Conservation (phyloP, 2,797 vertebrate genomes). For the Gallirallus australis region DNA sequence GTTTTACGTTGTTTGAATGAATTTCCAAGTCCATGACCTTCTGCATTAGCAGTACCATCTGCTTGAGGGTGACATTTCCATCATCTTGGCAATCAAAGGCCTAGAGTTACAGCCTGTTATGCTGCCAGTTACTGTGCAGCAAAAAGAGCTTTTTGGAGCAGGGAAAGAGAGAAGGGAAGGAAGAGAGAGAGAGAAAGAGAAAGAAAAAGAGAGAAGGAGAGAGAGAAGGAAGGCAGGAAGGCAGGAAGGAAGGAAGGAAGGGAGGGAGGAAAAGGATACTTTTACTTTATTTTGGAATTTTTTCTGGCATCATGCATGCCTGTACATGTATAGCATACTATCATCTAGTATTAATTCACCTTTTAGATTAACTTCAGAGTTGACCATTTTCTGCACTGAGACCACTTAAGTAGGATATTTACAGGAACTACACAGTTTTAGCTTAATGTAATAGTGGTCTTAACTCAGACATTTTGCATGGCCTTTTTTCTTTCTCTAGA, state of each 20-base stretch:
- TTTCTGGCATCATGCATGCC: background rate
- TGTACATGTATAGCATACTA: background rate
- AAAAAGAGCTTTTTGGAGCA: background rate
- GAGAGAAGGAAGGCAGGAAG: no score
- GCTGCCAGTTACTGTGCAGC: background rate
- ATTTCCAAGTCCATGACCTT: slow-evolving; percentile 46
- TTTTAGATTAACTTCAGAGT: background rate
- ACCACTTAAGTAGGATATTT: background rate
- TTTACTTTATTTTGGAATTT: background rate
- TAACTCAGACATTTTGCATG: background rate
- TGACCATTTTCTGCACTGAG: background rate
- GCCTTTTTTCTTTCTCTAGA: background rate
- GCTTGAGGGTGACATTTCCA: slow-evolving; percentile 55
- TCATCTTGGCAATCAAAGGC: slow-evolving; percentile 31
- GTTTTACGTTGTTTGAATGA: slow-evolving; percentile 1
- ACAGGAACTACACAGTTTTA: background rate
- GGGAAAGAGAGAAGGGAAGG: background rate
- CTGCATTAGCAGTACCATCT: slow-evolving; percentile 48
- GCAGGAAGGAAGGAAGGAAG: background rate
- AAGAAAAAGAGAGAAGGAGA: no score
- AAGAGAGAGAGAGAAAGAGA: no score
- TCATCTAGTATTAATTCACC: background rate
- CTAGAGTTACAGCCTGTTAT: background rate
- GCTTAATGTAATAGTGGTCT: background rate
- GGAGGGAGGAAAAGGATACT: background rate